A percentile compares a stretch with the other conserved stretches of the same genome.
These are phyloP conservation scores for Diplolepis rosae DNA, from an alignment of 2,888 invertebrate genomes.

Conservation along the genomic window DNA sequence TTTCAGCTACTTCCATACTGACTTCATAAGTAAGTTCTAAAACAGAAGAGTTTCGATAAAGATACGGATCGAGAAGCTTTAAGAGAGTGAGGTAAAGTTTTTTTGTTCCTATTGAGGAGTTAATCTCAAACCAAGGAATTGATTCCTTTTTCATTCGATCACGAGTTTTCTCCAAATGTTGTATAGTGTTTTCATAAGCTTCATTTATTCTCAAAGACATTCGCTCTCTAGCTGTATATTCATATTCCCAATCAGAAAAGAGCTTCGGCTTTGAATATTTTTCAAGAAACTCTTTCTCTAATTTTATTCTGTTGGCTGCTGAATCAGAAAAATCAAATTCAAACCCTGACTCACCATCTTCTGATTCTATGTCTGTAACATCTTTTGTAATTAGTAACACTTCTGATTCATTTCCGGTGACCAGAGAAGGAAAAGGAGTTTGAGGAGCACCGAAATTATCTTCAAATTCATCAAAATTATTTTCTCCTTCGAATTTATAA, in stretches of 20 bases:
- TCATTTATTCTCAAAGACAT: constrained; percentile 74
- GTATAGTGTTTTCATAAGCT: constrained; percentile 73
- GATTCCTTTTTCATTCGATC: constrained; percentile 39
- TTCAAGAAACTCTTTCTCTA: not conserved
- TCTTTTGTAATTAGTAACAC: not conserved
- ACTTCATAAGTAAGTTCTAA: constrained; percentile 78
- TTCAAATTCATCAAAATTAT: constrained; percentile 53
- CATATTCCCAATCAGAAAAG: constrained; percentile 6
- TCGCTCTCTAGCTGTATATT: constrained; percentile 64
- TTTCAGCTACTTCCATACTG: constrained; percentile 76
- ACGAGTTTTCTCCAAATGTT: constrained; percentile 65
- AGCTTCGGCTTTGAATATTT: constrained; percentile 67
- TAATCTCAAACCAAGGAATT: constrained; percentile 74
- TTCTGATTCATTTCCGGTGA: not conserved
- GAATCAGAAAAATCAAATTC: too few species aligned
- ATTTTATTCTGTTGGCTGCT: not conserved
- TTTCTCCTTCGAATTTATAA: constrained; percentile 70
- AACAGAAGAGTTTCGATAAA: constrained; percentile 75
- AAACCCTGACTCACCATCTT: too few species aligned
- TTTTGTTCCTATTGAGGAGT: constrained; percentile 70
- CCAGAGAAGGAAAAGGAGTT: not conserved
- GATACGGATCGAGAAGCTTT: constrained; percentile 64
- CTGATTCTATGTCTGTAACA: not conserved
- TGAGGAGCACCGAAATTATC: not conserved
- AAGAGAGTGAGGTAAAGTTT: constrained; percentile 61